Conservation (phyloP, 2,888 invertebrate species). For the Tiphia femorata region DNA sequence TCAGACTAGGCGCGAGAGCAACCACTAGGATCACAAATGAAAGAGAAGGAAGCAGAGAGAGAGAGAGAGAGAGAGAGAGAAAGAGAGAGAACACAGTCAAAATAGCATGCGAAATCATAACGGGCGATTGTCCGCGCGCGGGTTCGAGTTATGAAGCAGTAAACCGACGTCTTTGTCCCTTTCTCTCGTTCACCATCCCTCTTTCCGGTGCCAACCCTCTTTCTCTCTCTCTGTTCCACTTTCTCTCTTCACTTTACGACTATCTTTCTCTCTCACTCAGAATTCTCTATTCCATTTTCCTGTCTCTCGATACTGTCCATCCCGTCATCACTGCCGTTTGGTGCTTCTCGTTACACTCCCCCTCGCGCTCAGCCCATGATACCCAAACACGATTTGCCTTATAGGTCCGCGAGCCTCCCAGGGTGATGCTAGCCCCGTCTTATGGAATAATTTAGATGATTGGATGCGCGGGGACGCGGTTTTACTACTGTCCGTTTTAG, state of each 20-base stretch:
- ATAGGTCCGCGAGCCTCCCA: conserved; percentile 10
- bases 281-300: no score
- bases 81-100: conserved; percentile 54
- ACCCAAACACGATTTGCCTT: conserved; percentile 20
- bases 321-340: no score
- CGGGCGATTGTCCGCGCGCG: conserved; percentile 65
- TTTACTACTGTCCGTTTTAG: conserved; percentile 47
- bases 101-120: conserved; percentile 68
- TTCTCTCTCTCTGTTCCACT: conserved; percentile 13
- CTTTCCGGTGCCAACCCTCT: conserved; percentile 13
- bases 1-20: conserved; percentile 4
- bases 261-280: conserved; percentile 1
- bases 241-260: neutral
- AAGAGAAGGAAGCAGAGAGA: neutral
- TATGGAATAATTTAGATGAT: conserved; percentile 67
- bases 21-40: neutral
- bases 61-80: neutral
- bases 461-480: conserved; percentile 50
- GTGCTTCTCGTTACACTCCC: no score
- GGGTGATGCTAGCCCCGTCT: conserved; percentile 46
- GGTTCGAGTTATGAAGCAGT: conserved; percentile 66
- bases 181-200: conserved; percentile 24
- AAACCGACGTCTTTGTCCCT: conserved; percentile 39
- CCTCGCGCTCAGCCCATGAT: no score
- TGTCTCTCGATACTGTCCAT: no score